Base-by-base conservation (phyloP, 2,888 invertebrate species). In the Augiades crinisus region DNA sequence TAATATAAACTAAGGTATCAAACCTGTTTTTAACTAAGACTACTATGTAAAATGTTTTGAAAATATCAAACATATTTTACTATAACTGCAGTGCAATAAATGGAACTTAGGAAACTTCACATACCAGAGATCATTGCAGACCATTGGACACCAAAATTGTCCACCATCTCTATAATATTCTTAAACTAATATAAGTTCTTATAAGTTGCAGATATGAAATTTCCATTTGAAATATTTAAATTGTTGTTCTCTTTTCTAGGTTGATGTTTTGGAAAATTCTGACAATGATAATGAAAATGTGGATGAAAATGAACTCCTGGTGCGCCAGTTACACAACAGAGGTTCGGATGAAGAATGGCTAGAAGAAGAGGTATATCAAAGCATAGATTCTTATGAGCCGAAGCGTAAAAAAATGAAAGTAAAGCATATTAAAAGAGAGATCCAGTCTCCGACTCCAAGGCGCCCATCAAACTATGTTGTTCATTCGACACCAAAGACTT, bases 261-360 rank as follows among this genome's bases (percentile, higher is more conserved):
- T 83, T 37, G 79, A 85, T 47, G 72, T 75, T 0, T 53, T 77
- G 52, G 75, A 76, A 27, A 68, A 71, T 44, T 74, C 78, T 2
- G 84, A 82, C 14, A 58, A 64, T 0, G 80, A 72, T 5, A 55
- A 53, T 50, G 69, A 77, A 6, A 53, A 53, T 14, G 62, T 64
- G 5, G 78, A 73, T 30, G 78, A 70, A 0, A 68, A 64, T 31
- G 74, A 76, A 4, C 0, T 22, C 2, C 12, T 51, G 30, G 51
- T 51, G 13, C 30, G 44, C 2, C 51, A 44, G 30, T 16, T 86
- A 73, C 78, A 81, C 16, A 72, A 73, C 21, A 59, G 68, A 13
- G 72, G 65, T 3, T 75, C 82, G 0, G 82, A 84, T 4, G 89
- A 88, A 31, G 89, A 89, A 59, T 89, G 89, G 89, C 63, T 89